phyloP scores from a whole-genome alignment of 2,888 invertebrate species.

The Dorcus hopei region DNA sequence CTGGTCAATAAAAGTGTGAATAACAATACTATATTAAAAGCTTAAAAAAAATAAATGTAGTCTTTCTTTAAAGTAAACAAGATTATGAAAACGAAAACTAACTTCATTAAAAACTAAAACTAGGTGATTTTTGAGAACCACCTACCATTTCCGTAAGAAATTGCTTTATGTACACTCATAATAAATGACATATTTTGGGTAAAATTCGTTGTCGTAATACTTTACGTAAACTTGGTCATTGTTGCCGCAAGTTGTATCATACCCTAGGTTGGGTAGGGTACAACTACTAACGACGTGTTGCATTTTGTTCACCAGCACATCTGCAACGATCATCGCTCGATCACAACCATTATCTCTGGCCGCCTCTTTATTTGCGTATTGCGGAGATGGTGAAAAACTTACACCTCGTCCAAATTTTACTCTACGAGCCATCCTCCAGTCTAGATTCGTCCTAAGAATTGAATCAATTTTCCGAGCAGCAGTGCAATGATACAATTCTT shows the following conservation, averaged over 20 bases:
- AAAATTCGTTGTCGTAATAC: conserved; percentile 43
- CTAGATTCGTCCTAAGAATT: conserved; percentile 35
- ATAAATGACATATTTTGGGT: conserved; percentile 40
- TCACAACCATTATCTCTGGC: conserved; percentile 24
- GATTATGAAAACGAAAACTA: no score
- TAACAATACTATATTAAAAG: no score
- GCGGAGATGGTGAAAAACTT: conserved; percentile 35
- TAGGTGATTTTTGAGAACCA: no score
- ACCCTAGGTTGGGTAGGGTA: conserved; percentile 30
- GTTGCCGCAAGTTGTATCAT: conserved; percentile 39
- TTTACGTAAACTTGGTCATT: conserved; percentile 38
- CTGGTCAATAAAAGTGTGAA: no score
- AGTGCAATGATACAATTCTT: conserved; percentile 35
- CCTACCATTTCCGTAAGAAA: no score
- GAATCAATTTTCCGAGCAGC: conserved; percentile 29
- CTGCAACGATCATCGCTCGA: conserved; percentile 38
- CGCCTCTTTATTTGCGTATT: conserved; percentile 34
- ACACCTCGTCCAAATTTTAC: conserved; percentile 38
- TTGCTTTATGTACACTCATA: conserved; percentile 11
- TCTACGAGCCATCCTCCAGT: conserved; percentile 33
- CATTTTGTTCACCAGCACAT: conserved; percentile 30
- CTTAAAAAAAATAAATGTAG: no score
- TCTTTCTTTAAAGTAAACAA: no score
- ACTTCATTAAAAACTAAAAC: no score
- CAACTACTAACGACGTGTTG: not conserved